A percentile compares a stretch with the other conserved stretches of the same genome.
phyloP scores from a whole-genome alignment of 2,113 vertebrate genomes.

The Aptenodytes forsteri region DNA sequence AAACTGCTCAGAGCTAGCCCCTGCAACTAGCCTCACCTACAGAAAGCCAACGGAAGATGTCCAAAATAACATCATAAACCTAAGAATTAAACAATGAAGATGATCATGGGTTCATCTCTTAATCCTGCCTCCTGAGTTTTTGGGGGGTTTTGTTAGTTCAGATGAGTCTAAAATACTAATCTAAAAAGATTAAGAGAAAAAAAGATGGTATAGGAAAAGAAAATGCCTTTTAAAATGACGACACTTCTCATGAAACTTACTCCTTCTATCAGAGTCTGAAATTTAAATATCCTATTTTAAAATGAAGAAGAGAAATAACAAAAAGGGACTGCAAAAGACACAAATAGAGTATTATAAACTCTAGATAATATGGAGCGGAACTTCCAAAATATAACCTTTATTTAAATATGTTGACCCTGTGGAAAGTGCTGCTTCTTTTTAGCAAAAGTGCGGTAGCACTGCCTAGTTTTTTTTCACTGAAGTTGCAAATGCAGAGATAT shows the following conservation, averaged over 20 bases:
- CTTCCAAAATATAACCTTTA: not conserved
- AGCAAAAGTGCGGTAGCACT: not conserved
- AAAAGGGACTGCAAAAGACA: not conserved
- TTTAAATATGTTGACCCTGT: not conserved
- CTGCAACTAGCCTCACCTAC: not conserved
- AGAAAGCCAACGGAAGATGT: not conserved
- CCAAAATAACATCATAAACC: not conserved
- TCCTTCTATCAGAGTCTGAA: not conserved
- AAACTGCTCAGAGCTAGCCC: not conserved
- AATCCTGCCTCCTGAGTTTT: not conserved
- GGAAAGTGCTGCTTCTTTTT: not conserved
- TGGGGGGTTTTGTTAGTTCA: accelerated
- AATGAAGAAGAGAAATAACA: not conserved
- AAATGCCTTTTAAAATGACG: not conserved
- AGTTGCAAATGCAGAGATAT: not conserved
- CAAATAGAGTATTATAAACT: not conserved
- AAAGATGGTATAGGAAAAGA: not conserved
- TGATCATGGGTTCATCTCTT: not conserved
- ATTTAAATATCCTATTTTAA: not conserved
- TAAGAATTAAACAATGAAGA: not conserved
- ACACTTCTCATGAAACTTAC: not conserved
- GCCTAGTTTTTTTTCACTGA: not conserved
- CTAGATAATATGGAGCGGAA: not conserved
- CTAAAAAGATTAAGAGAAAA: not conserved
- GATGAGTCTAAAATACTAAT: not conserved